phyloP scores from a whole-genome alignment of 2,113 vertebrate genomes.

The Oreochromis tanganicae region DNA sequence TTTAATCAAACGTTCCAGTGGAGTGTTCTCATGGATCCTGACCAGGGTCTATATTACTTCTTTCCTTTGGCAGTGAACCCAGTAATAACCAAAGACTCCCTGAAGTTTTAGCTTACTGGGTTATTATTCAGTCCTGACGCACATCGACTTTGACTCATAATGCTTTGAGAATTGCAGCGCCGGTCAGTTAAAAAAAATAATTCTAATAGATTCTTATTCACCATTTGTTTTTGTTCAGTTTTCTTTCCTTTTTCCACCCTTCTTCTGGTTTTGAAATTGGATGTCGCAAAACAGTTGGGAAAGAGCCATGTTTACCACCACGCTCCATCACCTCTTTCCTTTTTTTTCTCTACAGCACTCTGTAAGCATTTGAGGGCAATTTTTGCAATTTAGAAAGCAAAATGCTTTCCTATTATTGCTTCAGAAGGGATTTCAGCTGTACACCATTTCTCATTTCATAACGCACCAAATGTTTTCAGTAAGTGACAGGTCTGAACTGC shows the following conservation, averaged over 20 bases:
- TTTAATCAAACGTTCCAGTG: conserved; percentile 19
- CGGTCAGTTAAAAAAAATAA: not conserved
- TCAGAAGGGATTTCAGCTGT: not conserved
- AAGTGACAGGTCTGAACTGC: not conserved
- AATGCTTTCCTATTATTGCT: not conserved
- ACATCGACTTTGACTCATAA: not conserved
- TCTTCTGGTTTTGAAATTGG: not conserved
- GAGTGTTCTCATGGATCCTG: conserved; percentile 3
- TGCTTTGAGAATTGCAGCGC: not conserved
- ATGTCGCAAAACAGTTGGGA: not conserved
- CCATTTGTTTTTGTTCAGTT: not conserved
- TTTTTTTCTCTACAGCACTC: not conserved
- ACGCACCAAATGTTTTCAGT: not conserved
- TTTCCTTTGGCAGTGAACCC: conserved; percentile 11
- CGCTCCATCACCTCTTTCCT: not conserved
- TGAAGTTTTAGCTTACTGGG: conserved; percentile 13
- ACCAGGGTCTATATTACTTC: conserved; percentile 10
- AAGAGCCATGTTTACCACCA: not conserved
- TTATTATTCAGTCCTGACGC: conserved; percentile 26
- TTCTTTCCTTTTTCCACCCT: not conserved
- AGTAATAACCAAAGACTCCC: conserved; percentile 29
- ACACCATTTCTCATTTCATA: not conserved
- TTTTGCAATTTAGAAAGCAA: not conserved
- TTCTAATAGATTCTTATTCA: not conserved
- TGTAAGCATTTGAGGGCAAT: not conserved